Evolutionary conservation across 2,797 vertebrate species (phyloP), one percentile per base, ranked within the genome.

Genomic region (Myoxocephalus aenaeus): DNA sequence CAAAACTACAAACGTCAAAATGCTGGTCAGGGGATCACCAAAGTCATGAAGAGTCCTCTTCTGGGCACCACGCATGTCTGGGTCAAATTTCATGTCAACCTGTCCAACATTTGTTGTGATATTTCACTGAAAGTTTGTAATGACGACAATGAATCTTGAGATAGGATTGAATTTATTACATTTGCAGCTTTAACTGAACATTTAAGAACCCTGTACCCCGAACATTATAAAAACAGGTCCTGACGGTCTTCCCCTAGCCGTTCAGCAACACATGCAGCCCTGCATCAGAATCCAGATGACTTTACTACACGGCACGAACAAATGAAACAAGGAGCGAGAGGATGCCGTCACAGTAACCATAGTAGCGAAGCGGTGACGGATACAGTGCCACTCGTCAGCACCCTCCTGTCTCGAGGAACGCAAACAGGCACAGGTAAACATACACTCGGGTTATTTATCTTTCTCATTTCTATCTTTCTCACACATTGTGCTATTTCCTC

Each of bases 361-460:
- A 46, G 89, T 51, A 85, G 89, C 83, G 38, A 72, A 67, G 65
- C 79, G 65, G 14, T 70, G 86, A 86, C 83, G 82, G 83, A 69
- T 48, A 61, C 57, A 25, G 65, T 63, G 72, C 58, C 22, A 67
- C 50, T 73, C 10, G 11, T 75, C 68, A 67, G 73, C 83, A 70
- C 48, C 40, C 48, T 36, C 2, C 9, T 72, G 50, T 67, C 48
- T 29, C 13, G 7, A 5, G 14, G 65, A 44, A 66, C 8, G 12
- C 38, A 70, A 61, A 75, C 61, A 56, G 70, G 70, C 65, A 40
- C 65, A 79, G 9, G 65, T 78, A 22, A 36, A 76, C 57, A 27
- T 1, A 65, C 38, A 38, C 50, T 20, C 59, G 56, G 59, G 25
- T 10, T 4, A 29, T 51, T 51, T 42, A 1, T 18, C 7, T 22